Evolutionary conservation across 2,888 invertebrate genomes (phyloP), one percentile per base, ranked within the genome.

Genomic region (Orthosia gracilis): DNA sequence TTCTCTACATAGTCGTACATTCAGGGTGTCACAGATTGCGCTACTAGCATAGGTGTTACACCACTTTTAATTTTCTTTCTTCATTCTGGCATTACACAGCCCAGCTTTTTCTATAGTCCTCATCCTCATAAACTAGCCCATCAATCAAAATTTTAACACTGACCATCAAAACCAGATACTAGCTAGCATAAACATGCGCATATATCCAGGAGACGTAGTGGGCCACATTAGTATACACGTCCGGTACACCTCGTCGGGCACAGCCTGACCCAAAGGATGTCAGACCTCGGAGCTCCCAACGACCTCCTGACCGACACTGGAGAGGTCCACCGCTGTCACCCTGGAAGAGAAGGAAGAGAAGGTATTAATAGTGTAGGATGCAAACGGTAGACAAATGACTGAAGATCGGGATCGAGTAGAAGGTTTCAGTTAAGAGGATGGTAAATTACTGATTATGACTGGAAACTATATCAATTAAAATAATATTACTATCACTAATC

Each of bases 261-360:
- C 99, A 99, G 58, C 99, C 99, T 0, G 99, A 99, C 0, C 99
- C 99, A 89, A 99, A 99, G 0, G 99, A 99, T 0, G 99, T 99
- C 54, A 99, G 97, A 0, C 99, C 99, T 0, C 98, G 98, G 50
- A 99, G 96, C 89, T 98, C 98, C 99, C 99, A 99, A 63, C 98
- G 97, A 0, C 98, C 98, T 70, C 98, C 98, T 2, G 97, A 95
- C 12, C 98, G 97, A 88, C 99, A 99, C 91, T 99, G 99, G 17
- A 99, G 95, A 0, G 99, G 99, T 0, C 99, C 99, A 0, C 99
- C 99, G 4, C 98, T 98, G 93, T 99, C 99, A 5, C 99, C 99
- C 98, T 98, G 94, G 5, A 92, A 91, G 18, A 11, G 49, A 49
- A 61, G 52, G 21, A 4, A 3, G 0, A 52, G 15, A 4, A 12